A percentile compares a stretch with the other conserved stretches of the same genome.
Evolutionary conservation across 2,888 invertebrate genomes (phyloP).

Genomic region (Coleophora deauratella): DNA sequence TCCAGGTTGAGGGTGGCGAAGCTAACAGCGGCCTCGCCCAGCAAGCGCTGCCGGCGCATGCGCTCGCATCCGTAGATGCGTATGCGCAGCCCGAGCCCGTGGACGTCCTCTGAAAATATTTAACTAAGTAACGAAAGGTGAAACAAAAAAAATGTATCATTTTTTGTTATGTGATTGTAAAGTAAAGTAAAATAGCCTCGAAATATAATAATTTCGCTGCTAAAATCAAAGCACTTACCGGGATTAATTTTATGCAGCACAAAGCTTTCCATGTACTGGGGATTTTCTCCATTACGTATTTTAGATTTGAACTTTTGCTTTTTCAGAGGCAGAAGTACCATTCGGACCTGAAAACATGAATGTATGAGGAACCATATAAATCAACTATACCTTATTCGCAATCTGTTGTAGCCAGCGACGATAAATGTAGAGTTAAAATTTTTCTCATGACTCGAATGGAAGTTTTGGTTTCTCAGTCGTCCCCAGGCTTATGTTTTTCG

Average conservation of each 20-base stretch:
- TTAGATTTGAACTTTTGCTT: slow-evolving; percentile 97
- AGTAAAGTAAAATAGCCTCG: too few species aligned
- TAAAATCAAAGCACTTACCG: slow-evolving; percentile 57
- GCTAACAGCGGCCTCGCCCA: slow-evolving; percentile 92
- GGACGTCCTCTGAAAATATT: slow-evolving; percentile 85
- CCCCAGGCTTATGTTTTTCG: too few species aligned
- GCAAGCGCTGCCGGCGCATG: slow-evolving; percentile 91
- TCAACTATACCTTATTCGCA: background rate
- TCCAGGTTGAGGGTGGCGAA: slow-evolving; percentile 93
- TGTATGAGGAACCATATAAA: background rate
- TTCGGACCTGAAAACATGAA: slow-evolving; percentile 77
- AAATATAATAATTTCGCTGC: too few species aligned
- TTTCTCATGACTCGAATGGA: background rate
- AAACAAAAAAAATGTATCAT: too few species aligned
- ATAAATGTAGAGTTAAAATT: background rate
- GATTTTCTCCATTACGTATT: slow-evolving; percentile 91
- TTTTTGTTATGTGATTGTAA: too few species aligned
- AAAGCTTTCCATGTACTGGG: slow-evolving; percentile 95
- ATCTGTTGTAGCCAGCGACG: background rate
- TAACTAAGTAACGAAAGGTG: background rate
- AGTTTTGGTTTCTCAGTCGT: too few species aligned
- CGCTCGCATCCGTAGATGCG: slow-evolving; percentile 94
- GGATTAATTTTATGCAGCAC: slow-evolving; percentile 92
- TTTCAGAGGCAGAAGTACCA: slow-evolving; percentile 91
- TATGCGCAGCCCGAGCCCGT: slow-evolving; percentile 91